Conservation (phyloP, 2,113 vertebrate genomes). For the Donacobius atricapilla region DNA sequence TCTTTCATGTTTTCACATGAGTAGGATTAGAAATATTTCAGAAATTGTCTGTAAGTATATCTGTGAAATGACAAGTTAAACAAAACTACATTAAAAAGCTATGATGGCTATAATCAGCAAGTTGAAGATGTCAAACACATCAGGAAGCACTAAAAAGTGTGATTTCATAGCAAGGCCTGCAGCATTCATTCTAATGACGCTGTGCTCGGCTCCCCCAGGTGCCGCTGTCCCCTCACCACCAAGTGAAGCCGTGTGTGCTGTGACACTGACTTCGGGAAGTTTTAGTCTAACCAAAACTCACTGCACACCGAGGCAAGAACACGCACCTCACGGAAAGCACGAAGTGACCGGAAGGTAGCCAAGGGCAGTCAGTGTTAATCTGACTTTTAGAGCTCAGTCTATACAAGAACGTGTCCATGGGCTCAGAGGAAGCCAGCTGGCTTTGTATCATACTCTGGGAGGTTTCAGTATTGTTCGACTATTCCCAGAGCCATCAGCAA, state of each 20-base stretch:
- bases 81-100: neutral
- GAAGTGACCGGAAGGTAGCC: neutral
- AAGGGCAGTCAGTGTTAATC: neutral
- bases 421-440: neutral
- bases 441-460: neutral
- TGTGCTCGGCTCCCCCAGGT: neutral
- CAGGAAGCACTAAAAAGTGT: neutral
- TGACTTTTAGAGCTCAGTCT: neutral
- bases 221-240: neutral
- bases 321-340: neutral
- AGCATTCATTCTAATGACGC: neutral
- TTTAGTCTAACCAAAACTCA: neutral
- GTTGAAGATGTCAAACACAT: neutral
- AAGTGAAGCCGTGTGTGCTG: neutral
- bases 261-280: neutral
- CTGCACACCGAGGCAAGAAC: neutral
- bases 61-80: neutral
- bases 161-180: neutral
- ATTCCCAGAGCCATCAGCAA: neutral
- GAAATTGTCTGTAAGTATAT: neutral
- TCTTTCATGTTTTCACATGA: neutral
- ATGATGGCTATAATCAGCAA: neutral
- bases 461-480: neutral
- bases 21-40: neutral
- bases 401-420: rapidly evolving